Percentiles rank a stretch among this genome's conserved stretches.
Conservation (phyloP, 2,888 invertebrate genomes). For the Phytoseiulus persimilis region DNA sequence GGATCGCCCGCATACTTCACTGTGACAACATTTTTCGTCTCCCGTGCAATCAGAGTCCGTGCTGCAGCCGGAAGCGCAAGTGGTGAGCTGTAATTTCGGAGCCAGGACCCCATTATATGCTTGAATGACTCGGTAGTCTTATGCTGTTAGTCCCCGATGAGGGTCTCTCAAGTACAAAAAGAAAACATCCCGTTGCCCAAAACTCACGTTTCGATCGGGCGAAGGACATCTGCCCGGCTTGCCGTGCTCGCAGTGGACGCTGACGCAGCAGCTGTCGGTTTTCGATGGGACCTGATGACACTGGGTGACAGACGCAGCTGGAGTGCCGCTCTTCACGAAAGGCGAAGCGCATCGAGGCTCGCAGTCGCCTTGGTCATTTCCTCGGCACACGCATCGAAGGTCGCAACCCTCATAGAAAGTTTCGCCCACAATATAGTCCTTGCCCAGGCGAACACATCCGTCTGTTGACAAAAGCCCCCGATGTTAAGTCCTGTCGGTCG, state of each 20-base stretch:
- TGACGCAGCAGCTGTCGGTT: conserved; percentile 55
- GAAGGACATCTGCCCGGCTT: conserved; percentile 45
- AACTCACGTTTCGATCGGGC: conserved; percentile 10
- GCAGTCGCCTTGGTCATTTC: conserved; percentile 61
- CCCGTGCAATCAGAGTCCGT: conserved; percentile 46
- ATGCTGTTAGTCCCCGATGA: too few relatives aligned
- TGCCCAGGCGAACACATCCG: conserved; percentile 47
- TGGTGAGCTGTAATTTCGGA: neutral
- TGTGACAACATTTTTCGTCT: conserved; percentile 45
- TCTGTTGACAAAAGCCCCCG: conserved; percentile 45
- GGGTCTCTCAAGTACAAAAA: too few relatives aligned
- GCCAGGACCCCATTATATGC: too few relatives aligned
- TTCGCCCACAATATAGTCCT: conserved; percentile 56
- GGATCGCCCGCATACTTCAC: conserved; percentile 45
- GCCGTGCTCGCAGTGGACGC: conserved; percentile 46
- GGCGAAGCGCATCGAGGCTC: conserved; percentile 64
- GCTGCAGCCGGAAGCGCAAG: conserved; percentile 44
- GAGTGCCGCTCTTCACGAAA: conserved; percentile 61
- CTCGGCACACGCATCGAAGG: conserved; percentile 64
- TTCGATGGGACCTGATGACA: conserved; percentile 60
- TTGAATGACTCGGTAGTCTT: too few relatives aligned
- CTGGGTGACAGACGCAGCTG: conserved; percentile 59
- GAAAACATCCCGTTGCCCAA: too few relatives aligned
- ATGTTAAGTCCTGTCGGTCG: too few relatives aligned
- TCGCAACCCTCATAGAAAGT: conserved; percentile 66